These are phyloP conservation scores for Zaprionus africanus DNA, from an alignment of 1,140 invertebrate species.

Conservation along the genomic window DNA sequence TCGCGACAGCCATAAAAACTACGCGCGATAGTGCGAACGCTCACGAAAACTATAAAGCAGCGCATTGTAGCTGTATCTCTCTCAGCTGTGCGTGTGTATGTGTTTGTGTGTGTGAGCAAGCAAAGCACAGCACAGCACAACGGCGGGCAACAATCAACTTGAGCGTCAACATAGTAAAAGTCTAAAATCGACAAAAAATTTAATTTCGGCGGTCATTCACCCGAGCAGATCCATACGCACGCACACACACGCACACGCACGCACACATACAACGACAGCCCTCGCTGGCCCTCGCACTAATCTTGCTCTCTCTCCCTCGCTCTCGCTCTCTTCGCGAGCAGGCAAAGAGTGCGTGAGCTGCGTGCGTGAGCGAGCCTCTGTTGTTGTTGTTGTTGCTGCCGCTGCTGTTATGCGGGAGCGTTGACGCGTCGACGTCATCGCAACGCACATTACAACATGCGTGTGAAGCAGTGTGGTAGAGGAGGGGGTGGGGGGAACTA, in stretches of 20 bases:
- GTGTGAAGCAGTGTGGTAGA: not conserved
- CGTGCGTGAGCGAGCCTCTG: slow-evolving; percentile 16
- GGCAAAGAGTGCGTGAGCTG: slow-evolving; percentile 33
- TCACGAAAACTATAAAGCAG: slow-evolving; percentile 38
- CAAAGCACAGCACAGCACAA: slow-evolving; percentile 32
- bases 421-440: slow-evolving; percentile 55
- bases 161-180: slow-evolving; percentile 84
- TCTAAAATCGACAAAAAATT: slow-evolving; percentile 84
- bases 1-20: slow-evolving; percentile 33
- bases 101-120: slow-evolving; percentile 31
- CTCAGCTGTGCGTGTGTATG: not conserved
- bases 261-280: slow-evolving; percentile 28
- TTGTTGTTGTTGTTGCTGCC: slow-evolving; percentile 8
- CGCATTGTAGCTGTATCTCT: slow-evolving; percentile 31
- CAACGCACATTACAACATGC: slow-evolving; percentile 52
- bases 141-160: slow-evolving; percentile 56
- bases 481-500: not conserved
- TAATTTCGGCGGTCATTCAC: slow-evolving; percentile 84
- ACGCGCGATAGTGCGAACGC: slow-evolving; percentile 68
- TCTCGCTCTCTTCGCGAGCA: slow-evolving; percentile 8
- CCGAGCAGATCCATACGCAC: slow-evolving; percentile 63
- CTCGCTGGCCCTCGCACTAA: slow-evolving; percentile 14
- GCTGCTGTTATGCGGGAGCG: slow-evolving; percentile 48
- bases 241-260: slow-evolving; percentile 35
- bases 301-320: slow-evolving; percentile 4